A percentile compares a stretch with the other conserved stretches of the same genome.
These are phyloP conservation scores for Drosophila merina DNA, from an alignment of 2,888 invertebrate species.

Conservation along the genomic window DNA sequence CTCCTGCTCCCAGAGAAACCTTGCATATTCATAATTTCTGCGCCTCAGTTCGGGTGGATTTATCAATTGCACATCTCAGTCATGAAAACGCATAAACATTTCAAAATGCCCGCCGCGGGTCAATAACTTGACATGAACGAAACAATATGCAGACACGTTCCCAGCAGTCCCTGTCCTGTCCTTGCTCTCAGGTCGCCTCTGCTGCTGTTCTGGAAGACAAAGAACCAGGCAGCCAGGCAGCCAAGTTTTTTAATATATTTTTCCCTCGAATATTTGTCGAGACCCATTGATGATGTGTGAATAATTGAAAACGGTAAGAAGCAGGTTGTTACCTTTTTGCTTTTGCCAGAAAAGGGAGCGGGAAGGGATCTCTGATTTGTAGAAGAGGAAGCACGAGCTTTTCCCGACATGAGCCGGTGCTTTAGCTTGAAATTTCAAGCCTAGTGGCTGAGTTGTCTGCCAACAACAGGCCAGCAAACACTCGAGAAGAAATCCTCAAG, in stretches of 20 bases:
- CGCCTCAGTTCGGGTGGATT: constrained; percentile 52
- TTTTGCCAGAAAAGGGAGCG: background rate
- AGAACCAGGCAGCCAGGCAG: constrained; percentile 11
- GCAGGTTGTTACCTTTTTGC: constrained; percentile 20
- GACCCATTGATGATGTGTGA: constrained; percentile 61
- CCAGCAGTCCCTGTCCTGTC: background rate
- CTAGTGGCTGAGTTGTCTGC: constrained; percentile 61
- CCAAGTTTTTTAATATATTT: background rate
- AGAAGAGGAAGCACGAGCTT: constrained; percentile 27
- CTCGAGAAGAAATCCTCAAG: constrained; percentile 45
- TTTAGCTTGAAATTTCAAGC: constrained; percentile 39
- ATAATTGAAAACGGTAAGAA: constrained; percentile 62
- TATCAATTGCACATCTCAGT: constrained; percentile 83
- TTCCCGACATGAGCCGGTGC: constrained; percentile 21
- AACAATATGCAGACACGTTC: constrained; percentile 71
- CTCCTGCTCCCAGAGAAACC: constrained; percentile 27
- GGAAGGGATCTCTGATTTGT: constrained; percentile 1
- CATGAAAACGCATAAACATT: constrained; percentile 83
- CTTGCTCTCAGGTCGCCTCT: too few species aligned
- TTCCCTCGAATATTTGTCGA: constrained; percentile 9
- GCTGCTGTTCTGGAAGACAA: constrained; percentile 1
- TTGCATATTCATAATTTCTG: constrained; percentile 74
- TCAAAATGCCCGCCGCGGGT: constrained; percentile 78
- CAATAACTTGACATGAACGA: constrained; percentile 83
- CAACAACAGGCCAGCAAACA: constrained; percentile 74